A percentile compares a stretch with the other conserved stretches of the same genome.
phyloP scores from a whole-genome alignment of 1,140 invertebrate species.

The Anadara kagoshimensis region DNA sequence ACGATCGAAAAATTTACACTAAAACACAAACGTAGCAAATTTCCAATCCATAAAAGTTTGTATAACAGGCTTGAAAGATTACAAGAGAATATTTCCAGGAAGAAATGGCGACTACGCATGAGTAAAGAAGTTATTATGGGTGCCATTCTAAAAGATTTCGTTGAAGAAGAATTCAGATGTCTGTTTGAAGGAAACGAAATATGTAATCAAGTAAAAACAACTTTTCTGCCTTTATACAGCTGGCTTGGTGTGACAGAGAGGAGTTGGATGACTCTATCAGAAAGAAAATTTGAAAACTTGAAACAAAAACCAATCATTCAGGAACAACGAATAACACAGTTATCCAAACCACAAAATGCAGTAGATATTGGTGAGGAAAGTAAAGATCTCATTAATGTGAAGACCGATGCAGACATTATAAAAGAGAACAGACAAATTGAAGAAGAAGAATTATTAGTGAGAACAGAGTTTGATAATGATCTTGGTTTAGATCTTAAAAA shows the following conservation, averaged over 20 bases:
- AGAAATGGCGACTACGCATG: constrained; percentile 6
- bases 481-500: constrained; percentile 4
- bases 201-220: constrained; percentile 5
- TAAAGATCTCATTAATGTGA: constrained; percentile 10
- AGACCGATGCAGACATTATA: constrained; percentile 21
- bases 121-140: not conserved
- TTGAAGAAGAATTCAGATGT: too few relatives aligned
- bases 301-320: not conserved
- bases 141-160: not conserved
- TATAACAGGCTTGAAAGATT: not conserved
- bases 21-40: not conserved
- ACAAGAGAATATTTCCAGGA: constrained; percentile 2
- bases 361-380: not conserved
- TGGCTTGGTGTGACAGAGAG: constrained; percentile 1
- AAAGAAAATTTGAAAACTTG: not conserved
- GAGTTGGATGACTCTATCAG: not conserved
- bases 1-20: constrained; percentile 37
- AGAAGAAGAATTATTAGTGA: constrained; percentile 16
- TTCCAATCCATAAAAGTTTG: not conserved
- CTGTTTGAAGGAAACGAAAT: too few relatives aligned
- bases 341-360: constrained; percentile 4
- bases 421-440: constrained; percentile 33
- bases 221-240: not conserved
- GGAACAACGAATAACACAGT: constrained; percentile 3
- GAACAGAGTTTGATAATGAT: constrained; percentile 9